Evolutionary conservation across 1,140 invertebrate species (phyloP), one percentile per base, ranked within the genome.

Genomic region (Brachionus calyciflorus): DNA sequence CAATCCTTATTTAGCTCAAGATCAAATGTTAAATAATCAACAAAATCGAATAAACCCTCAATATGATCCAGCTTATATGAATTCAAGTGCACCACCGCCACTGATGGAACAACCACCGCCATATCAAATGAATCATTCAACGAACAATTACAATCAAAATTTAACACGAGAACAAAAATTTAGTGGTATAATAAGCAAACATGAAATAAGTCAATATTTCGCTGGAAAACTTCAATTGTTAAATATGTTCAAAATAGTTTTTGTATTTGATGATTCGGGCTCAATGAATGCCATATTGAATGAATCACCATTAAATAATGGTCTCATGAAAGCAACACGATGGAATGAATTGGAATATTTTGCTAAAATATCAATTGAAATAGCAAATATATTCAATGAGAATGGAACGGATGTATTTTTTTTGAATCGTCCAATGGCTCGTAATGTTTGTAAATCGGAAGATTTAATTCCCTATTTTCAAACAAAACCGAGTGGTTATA

Each of bases 171-270:
- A 70, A 26, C 21, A 70, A 48, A 48, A 51, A 48, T 70, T 49
- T 51, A 12, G 65, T 9, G 65, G 46, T 21, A 70, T 70, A n/a
- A 26, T 70, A 24, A 30, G 9, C 10, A 70, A 48, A 70, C 37
- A 70, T 46, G 65, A 70, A 70, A 70, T 70, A 12, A 70, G 65
- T 17, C 44, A 19, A 12, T 70, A 46, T 48, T 70, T 44, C 21
- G 12, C 65, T 2, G 65, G 28, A n/a, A 70, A 70, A 48, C 40
- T 70, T 46, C 65, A 70, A 48, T 14, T 49, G 10, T 51, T 70
- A 21, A 49, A 49, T 33, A 51, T 51, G 65, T 70, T 46, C 65
- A 70, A 70, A n/a, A 70, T 51, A 6, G 65, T 70, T 48, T 70
- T 70, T 51, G 17, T 70, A 51, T 70, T 70, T 51, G 65, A 70